A percentile compares a stretch with the other conserved stretches of the same genome.
These are phyloP conservation scores for Petaurus breviceps DNA, from an alignment of 2,113 vertebrate genomes.

Conservation along the genomic window DNA sequence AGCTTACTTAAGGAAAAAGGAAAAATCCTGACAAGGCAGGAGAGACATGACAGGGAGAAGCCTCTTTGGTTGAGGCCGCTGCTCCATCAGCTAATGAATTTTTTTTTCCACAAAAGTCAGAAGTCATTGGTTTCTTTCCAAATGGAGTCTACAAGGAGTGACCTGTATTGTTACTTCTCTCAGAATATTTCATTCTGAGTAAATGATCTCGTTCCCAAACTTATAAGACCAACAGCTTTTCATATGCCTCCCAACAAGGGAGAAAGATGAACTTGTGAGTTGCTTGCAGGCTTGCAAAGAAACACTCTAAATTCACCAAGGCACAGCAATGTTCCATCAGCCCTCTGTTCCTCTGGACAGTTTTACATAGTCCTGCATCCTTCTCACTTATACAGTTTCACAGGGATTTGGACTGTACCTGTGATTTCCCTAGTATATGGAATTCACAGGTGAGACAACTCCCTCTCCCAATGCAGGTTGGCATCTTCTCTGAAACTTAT, in stretches of 20 bases:
- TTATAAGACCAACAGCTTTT: not conserved
- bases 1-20: slow-evolving; percentile 1
- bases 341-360: not conserved
- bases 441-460: not conserved
- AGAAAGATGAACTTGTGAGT: not conserved
- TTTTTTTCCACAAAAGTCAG: not conserved
- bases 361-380: not conserved
- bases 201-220: not conserved
- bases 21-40: not conserved
- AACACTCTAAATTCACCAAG: not conserved
- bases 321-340: not conserved
- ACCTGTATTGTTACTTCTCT: not conserved
- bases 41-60: not conserved
- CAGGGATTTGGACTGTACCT: not conserved
- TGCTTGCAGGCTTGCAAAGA: not conserved
- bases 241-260: not conserved
- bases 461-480: not conserved
- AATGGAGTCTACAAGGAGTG: not conserved
- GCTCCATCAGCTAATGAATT: not conserved
- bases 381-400: not conserved
- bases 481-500: not conserved
- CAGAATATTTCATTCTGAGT: not conserved
- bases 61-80: not conserved
- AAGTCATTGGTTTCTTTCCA: not conserved
- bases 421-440: not conserved